Conservation (phyloP, 37 sponge, comb jelly and placozoan species). For the Haliclona indistincta region DNA sequence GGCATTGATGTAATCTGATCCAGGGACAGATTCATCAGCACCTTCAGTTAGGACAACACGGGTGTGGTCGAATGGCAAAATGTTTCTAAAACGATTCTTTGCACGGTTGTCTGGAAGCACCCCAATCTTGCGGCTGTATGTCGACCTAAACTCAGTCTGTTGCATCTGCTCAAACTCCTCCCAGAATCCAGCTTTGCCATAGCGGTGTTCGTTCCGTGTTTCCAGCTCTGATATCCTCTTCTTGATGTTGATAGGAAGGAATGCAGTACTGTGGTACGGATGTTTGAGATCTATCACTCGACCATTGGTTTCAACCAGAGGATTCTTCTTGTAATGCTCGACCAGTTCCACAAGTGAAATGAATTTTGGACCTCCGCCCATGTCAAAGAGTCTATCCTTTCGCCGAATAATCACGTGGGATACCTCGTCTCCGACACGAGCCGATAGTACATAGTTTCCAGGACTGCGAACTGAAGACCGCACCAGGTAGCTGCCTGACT, state of each 20-base stretch:
- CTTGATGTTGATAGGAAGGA: conserved; percentile 41
- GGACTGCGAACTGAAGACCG: conserved; percentile 58
- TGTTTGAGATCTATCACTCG: conserved; percentile 33
- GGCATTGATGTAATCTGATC: conserved; percentile 54
- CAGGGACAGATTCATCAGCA: conserved; percentile 1
- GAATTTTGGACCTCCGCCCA: conserved; percentile 75
- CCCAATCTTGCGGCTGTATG: conserved; percentile 75
- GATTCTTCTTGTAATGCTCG: conserved; percentile 75
- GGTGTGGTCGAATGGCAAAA: conserved; percentile 31
- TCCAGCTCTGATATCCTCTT: conserved; percentile 46
- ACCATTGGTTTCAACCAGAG: conserved; percentile 79
- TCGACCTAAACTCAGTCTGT: conserved; percentile 59
- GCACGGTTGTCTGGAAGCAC: conserved; percentile 52
- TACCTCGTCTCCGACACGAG: conserved; percentile 31
- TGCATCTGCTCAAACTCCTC: conserved; percentile 90
- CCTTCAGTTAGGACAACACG: background rate
- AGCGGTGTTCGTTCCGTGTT: conserved; percentile 22
- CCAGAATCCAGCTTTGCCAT: conserved; percentile 82
- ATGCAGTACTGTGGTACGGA: conserved; percentile 64
- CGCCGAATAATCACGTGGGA: conserved; percentile 73
- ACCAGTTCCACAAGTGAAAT: conserved; percentile 43
- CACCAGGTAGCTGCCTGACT: conserved; percentile 60
- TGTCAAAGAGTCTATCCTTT: conserved; percentile 54
- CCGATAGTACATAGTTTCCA: conserved; percentile 69
- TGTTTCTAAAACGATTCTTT: conserved; percentile 77